These are phyloP conservation scores for Pristionchus entomophagus DNA, from an alignment of 2,888 invertebrate genomes.

Conservation along the genomic window DNA sequence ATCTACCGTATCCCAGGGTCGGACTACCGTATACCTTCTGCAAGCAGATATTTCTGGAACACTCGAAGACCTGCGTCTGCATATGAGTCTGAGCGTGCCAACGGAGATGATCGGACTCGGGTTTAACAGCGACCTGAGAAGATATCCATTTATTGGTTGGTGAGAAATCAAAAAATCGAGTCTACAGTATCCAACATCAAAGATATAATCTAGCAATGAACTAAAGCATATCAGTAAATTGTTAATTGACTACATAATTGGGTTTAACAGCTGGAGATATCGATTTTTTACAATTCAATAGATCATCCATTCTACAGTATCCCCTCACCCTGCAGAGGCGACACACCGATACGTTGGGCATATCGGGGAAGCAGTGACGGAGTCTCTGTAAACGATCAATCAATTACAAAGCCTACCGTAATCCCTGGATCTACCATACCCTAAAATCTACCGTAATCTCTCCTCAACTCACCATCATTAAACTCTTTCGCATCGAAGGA, in stretches of 20 bases:
- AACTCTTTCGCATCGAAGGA: not conserved
- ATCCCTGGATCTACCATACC: not conserved
- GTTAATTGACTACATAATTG: too few relatives aligned
- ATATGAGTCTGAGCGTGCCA: slow-evolving; percentile 9
- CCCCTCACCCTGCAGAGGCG: not conserved
- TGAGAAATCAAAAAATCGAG: too few relatives aligned
- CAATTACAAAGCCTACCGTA: not conserved
- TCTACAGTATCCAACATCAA: too few relatives aligned
- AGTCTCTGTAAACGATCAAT: slow-evolving; percentile 19
- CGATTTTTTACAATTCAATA: not conserved
- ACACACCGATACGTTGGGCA: not conserved
- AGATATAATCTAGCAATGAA: too few relatives aligned
- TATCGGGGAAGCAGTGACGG: slow-evolving; percentile 3
- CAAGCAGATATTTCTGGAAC: slow-evolving; percentile 5
- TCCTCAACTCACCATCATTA: not conserved
- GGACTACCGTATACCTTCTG: not conserved
- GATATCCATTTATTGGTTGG: not conserved
- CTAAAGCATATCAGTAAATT: too few relatives aligned
- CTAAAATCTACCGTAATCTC: not conserved
- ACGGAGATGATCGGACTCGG: not conserved
- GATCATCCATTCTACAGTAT: not conserved
- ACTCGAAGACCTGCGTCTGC: not conserved
- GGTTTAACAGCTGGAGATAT: too few relatives aligned
- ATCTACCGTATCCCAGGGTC: not conserved
- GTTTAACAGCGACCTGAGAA: not conserved